A percentile compares a stretch with the other conserved stretches of the same genome.
These are phyloP conservation scores for Cancer borealis DNA, from an alignment of 2,888 invertebrate genomes.

Conservation along the genomic window DNA sequence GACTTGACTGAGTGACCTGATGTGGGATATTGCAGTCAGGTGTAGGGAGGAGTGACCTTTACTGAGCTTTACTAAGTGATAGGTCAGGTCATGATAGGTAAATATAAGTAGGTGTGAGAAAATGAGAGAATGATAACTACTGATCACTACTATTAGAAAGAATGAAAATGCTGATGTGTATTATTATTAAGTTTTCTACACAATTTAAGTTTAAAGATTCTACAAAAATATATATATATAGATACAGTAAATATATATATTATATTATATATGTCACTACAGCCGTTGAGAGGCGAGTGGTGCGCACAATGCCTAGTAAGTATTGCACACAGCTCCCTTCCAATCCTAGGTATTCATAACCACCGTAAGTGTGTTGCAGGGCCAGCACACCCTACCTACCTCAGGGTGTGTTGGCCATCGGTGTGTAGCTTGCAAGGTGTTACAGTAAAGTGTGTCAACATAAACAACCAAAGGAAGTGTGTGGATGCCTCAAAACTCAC, in stretches of 20 bases:
- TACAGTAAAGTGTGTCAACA: background rate
- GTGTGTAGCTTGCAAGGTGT: conserved; percentile 43
- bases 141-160: conserved; percentile 9
- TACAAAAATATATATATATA: conserved; percentile 40
- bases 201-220: conserved; percentile 44
- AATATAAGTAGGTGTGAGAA: background rate
- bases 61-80: conserved; percentile 38
- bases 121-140: background rate
- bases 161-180: conserved; percentile 31
- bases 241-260: background rate
- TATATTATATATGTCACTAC: conserved; percentile 38
- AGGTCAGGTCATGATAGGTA: conserved; percentile 16
- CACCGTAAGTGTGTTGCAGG: conserved; percentile 23
- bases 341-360: conserved; percentile 41
- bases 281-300: conserved; percentile 26
- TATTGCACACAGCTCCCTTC: conserved; percentile 35
- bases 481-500: background rate
- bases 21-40: conserved; percentile 15
- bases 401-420: conserved; percentile 25
- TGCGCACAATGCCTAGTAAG: conserved; percentile 25
- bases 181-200: conserved; percentile 41
- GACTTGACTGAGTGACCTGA: conserved; percentile 1
- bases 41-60: background rate
- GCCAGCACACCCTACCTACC: background rate
- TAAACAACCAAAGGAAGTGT: conserved; percentile 14